Conservation (phyloP, 2,888 invertebrate genomes). For the Ormyrus thymus region DNA sequence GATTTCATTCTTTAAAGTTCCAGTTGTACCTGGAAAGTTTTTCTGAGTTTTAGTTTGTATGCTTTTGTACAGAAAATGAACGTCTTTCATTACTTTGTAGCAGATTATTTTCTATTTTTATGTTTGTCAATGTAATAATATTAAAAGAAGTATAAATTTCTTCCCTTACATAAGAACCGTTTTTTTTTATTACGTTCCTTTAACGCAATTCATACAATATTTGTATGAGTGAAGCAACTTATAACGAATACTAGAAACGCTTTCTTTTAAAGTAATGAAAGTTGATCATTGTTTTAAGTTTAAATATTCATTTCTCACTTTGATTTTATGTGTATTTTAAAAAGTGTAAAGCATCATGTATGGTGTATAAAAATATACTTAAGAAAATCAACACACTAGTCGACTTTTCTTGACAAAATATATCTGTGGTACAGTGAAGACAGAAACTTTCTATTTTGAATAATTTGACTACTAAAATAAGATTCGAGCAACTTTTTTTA, state of each 20-base stretch:
- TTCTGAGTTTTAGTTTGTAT: constrained; percentile 12
- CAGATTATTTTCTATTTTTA: not conserved
- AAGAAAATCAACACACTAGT: not conserved
- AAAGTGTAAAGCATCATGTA: constrained; percentile 25
- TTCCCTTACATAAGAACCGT: too few species aligned
- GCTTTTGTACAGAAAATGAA: not conserved
- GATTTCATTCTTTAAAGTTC: constrained; percentile 1
- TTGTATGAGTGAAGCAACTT: too few species aligned
- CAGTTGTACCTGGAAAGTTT: not conserved
- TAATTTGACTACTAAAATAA: constrained; percentile 25
- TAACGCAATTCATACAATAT: too few species aligned
- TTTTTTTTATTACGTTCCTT: too few species aligned
- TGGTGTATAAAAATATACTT: constrained; percentile 42
- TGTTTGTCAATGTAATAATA: not conserved
- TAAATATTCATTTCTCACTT: constrained; percentile 5
- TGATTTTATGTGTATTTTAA: constrained; percentile 13
- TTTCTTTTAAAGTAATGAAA: constrained; percentile 3
- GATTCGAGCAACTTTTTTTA: constrained; percentile 52
- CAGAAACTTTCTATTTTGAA: constrained; percentile 22
- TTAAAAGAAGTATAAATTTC: not conserved
- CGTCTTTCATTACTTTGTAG: not conserved
- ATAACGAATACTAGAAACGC: too few species aligned
- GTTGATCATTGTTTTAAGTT: not conserved
- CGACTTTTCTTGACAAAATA: constrained; percentile 2
- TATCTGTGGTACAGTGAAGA: constrained; percentile 13